These are phyloP conservation scores for Sebastolobus altivelis DNA, from an alignment of 2,797 vertebrate species.

Conservation along the genomic window DNA sequence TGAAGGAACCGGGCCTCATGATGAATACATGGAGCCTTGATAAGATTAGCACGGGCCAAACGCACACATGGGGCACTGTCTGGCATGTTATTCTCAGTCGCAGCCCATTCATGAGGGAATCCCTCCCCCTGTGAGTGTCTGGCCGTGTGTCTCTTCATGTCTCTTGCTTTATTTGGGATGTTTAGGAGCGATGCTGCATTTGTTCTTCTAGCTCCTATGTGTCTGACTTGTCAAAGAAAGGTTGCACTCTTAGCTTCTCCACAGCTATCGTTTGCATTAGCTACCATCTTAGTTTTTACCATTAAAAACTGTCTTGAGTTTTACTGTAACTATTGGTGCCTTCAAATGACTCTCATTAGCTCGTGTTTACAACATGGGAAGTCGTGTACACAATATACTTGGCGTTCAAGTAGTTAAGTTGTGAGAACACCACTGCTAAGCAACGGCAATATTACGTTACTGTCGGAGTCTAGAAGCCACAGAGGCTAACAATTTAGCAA, in stretches of 20 bases:
- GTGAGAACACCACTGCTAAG: too few species aligned
- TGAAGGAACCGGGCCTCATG: slow-evolving; percentile 64
- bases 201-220: neutral
- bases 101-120: slow-evolving; percentile 52
- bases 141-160: slow-evolving; percentile 37
- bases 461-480: too few species aligned
- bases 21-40: slow-evolving; percentile 72
- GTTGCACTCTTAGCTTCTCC: neutral
- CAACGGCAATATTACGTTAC: too few species aligned
- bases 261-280: neutral
- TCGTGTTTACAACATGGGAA: too few species aligned
- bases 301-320: neutral
- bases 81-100: slow-evolving; percentile 58
- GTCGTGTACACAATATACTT: too few species aligned
- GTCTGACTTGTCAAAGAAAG: neutral
- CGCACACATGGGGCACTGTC: slow-evolving; percentile 53
- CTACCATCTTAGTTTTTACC: neutral
- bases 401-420: too few species aligned
- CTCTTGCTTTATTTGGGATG: slow-evolving; percentile 25
- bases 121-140: slow-evolving; percentile 57
- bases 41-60: slow-evolving; percentile 72
- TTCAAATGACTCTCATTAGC: too few species aligned
- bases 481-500: too few species aligned
- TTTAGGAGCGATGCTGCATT: neutral
- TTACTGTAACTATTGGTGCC: neutral